Evolutionary conservation across 2,888 invertebrate genomes (phyloP).

Genomic region (Cantharis nigra): DNA sequence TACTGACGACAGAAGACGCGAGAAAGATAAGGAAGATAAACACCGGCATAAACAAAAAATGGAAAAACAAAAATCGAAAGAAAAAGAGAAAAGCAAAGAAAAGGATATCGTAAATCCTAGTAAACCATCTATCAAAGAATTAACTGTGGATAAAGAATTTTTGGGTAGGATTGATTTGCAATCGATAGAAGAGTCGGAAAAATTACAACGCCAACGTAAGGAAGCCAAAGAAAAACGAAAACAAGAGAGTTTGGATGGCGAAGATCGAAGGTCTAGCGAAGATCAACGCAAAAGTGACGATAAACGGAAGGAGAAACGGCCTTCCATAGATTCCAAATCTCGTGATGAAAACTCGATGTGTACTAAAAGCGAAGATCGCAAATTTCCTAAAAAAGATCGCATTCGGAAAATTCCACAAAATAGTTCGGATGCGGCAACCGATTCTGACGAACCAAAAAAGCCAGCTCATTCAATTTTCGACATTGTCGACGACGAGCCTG

Average conservation of each 20-base stretch:
- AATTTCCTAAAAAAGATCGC: constrained; percentile 45
- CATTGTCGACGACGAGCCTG: constrained; percentile 85
- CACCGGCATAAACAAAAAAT: constrained; percentile 39
- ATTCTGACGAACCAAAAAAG: constrained; percentile 83
- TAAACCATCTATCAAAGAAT: constrained; percentile 38
- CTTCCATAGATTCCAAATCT: constrained; percentile 60
- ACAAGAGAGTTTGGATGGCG: constrained; percentile 58
- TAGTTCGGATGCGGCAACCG: constrained; percentile 69
- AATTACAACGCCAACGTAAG: constrained; percentile 60
- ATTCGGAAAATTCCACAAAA: constrained; percentile 54
- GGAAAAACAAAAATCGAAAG: constrained; percentile 46
- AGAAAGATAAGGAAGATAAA: constrained; percentile 48
- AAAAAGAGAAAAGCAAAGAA: constrained; percentile 47
- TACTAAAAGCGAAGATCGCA: constrained; percentile 39
- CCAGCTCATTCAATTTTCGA: constrained; percentile 93
- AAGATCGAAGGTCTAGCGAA: constrained; percentile 42
- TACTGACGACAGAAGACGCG: constrained; percentile 55
- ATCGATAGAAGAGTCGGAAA: constrained; percentile 63
- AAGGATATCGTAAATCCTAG: constrained; percentile 47
- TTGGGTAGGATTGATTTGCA: constrained; percentile 63
- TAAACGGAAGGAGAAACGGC: constrained; percentile 57
- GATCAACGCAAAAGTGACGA: constrained; percentile 47
- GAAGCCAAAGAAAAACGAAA: constrained; percentile 62
- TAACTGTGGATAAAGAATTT: constrained; percentile 62
- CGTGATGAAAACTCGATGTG: constrained; percentile 53